A percentile compares a stretch with the other conserved stretches of the same genome.
Evolutionary conservation across 2,888 invertebrate species (phyloP).

Genomic region (Agonopterix arenella): DNA sequence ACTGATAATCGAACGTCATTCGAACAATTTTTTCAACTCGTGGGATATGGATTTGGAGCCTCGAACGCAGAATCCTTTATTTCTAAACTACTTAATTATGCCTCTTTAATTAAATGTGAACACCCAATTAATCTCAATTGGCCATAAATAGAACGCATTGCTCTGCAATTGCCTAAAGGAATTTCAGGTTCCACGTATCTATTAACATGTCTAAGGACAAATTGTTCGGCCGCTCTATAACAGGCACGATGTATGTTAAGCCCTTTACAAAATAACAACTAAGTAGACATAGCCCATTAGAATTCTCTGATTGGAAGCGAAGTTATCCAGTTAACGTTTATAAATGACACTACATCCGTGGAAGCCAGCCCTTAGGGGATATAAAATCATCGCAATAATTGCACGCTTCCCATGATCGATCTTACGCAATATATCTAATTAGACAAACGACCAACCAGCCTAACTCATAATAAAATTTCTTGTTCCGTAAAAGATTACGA

Average conservation of each 20-base stretch:
- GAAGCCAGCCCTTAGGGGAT: constrained; percentile 17
- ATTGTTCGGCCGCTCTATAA: background rate
- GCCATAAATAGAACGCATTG: too few relatives aligned
- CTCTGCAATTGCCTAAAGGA: too few relatives aligned
- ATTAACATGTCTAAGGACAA: too few relatives aligned
- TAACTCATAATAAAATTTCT: constrained; percentile 43
- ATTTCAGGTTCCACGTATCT: too few relatives aligned
- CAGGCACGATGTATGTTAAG: constrained; percentile 1
- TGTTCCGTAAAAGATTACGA: constrained; percentile 54
- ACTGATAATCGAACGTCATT: too few relatives aligned
- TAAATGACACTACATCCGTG: constrained; percentile 18
- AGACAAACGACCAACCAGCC: constrained; percentile 38
- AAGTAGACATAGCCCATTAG: constrained; percentile 4
- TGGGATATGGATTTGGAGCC: too few relatives aligned
- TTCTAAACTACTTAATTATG: too few relatives aligned
- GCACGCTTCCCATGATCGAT: constrained; percentile 47
- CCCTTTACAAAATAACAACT: constrained; percentile 3
- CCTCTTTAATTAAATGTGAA: too few relatives aligned
- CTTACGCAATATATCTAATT: constrained; percentile 39
- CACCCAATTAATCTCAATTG: too few relatives aligned
- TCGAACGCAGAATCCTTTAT: too few relatives aligned
- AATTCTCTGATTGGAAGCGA: constrained; percentile 2
- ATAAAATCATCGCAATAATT: constrained; percentile 28
- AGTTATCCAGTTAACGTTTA: background rate
- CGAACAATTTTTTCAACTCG: too few relatives aligned